These are phyloP conservation scores for Chondrilla cf. caribensis DNA, from an alignment of 37 sponge, comb jelly and placozoan genomes.

Conservation along the genomic window DNA sequence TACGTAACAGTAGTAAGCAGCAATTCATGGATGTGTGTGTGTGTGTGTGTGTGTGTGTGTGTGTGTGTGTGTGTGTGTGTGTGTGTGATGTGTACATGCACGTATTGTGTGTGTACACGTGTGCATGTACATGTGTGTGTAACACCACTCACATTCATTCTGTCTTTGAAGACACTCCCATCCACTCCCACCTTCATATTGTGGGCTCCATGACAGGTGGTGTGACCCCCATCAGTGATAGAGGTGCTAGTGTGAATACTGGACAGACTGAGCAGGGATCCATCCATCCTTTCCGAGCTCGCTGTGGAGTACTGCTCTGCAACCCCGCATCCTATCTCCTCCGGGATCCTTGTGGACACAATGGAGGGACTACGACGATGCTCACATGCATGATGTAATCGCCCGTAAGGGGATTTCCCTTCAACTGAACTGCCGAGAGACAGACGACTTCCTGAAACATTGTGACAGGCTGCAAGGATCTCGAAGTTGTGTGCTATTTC, in stretches of 20 bases:
- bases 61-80: too few species aligned
- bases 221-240: neutral
- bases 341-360: neutral
- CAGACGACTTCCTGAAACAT: neutral
- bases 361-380: conserved; percentile 15
- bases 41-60: too few species aligned
- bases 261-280: conserved; percentile 5
- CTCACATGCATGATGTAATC: neutral
- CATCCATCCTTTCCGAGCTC: neutral
- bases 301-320: conserved; percentile 8
- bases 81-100: too few species aligned
- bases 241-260: neutral
- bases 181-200: conserved; percentile 54
- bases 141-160: conserved; percentile 38
- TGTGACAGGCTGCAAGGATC: neutral
- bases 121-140: conserved; percentile 11
- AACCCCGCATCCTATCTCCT: neutral
- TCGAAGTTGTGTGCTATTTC: conserved; percentile 18
- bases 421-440: neutral
- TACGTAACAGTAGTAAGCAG: too few species aligned
- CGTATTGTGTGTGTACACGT: neutral
- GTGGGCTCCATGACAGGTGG: neutral
- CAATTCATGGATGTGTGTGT: too few species aligned
- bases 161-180: conserved; percentile 58
- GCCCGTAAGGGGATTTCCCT: neutral